These are phyloP conservation scores for Menidia menidia DNA, from an alignment of 2,797 vertebrate species.

Conservation along the genomic window DNA sequence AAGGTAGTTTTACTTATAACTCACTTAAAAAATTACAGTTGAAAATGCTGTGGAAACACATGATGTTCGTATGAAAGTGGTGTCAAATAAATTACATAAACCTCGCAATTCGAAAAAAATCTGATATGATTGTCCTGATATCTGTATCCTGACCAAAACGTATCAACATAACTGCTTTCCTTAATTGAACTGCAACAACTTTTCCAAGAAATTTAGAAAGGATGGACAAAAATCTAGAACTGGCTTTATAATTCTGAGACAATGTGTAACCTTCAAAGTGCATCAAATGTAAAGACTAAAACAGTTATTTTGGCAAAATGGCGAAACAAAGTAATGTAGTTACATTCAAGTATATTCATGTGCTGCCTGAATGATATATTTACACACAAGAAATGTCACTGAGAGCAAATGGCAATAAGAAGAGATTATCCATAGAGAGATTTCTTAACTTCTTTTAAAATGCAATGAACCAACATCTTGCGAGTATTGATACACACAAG, in stretches of 20 bases:
- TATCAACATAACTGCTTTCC: not conserved
- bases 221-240: not conserved
- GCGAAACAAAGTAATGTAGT: not conserved
- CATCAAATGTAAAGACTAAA: not conserved
- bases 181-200: not conserved
- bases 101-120: too few species aligned
- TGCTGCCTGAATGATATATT: constrained; percentile 1
- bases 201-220: not conserved
- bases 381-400: not conserved
- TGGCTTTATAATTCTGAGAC: too few species aligned
- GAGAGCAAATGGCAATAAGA: not conserved
- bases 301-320: not conserved
- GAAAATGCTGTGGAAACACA: not conserved
- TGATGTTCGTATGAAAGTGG: not conserved
- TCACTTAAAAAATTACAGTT: not conserved
- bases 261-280: too few species aligned
- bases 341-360: not conserved
- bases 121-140: not conserved
- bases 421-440: not conserved
- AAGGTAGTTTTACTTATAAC: too few species aligned
- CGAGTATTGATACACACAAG: constrained; percentile 12
- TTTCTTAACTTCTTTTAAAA: constrained; percentile 3
- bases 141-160: not conserved
- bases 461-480: constrained; percentile 11
- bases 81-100: not conserved